These are phyloP conservation scores for Geothlypis trichas DNA, from an alignment of 2,113 vertebrate genomes.

Conservation along the genomic window DNA sequence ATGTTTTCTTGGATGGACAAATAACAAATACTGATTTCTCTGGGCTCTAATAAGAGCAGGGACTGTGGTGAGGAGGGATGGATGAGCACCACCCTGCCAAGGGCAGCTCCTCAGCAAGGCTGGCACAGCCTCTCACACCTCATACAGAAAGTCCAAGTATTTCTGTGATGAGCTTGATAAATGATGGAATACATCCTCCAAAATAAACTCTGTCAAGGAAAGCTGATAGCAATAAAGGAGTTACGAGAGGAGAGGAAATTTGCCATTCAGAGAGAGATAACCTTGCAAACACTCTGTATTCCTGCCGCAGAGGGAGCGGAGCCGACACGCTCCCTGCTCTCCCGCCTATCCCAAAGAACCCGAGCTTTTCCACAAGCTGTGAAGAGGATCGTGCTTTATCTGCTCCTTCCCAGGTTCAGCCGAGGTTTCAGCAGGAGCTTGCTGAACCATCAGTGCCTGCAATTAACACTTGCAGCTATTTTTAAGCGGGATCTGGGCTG, in stretches of 20 bases:
- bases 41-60: background rate
- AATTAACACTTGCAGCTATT: slow-evolving; percentile 32
- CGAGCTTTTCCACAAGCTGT: background rate
- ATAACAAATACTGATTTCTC: background rate
- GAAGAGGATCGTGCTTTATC: background rate
- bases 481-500: background rate
- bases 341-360: background rate
- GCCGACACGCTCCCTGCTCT: background rate
- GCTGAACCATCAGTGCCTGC: background rate
- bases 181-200: background rate
- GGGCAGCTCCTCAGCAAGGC: fast-evolving
- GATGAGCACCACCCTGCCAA: background rate
- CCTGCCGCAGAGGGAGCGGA: background rate
- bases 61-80: background rate
- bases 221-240: background rate
- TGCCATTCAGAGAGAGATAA: background rate
- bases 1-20: background rate
- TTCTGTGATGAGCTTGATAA: background rate
- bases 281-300: background rate
- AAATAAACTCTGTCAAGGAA: background rate
- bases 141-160: background rate
- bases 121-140: background rate
- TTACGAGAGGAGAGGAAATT: background rate
- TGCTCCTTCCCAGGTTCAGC: slow-evolving; percentile 33
- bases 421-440: slow-evolving; percentile 11